Conservation (phyloP, 1,140 invertebrate species). For the Drosophila ananassae region DNA sequence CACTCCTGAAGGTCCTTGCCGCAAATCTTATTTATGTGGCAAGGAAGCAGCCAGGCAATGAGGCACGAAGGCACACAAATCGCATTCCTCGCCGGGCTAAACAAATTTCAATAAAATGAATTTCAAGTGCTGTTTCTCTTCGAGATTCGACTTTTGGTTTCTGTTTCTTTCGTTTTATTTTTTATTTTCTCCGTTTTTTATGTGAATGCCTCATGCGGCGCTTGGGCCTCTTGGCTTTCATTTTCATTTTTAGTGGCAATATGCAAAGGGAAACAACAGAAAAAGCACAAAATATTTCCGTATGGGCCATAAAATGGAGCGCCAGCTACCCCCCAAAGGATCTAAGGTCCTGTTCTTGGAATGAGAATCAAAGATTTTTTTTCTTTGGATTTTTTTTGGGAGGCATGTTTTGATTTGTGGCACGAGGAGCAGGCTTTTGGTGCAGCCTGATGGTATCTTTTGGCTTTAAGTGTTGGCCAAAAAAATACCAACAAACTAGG, state of each 20-base stretch:
- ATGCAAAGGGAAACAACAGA: constrained; percentile 60
- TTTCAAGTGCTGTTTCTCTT: constrained; percentile 56
- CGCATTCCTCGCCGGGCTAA: constrained; percentile 50
- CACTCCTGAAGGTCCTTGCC: constrained; percentile 22
- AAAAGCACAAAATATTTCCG: constrained; percentile 63
- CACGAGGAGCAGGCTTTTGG: constrained; percentile 17
- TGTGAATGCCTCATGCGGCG: constrained; percentile 60
- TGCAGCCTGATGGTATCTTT: constrained; percentile 32
- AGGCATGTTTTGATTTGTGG: constrained; percentile 47
- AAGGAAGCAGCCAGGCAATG: background rate
- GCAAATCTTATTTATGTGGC: constrained; percentile 25
- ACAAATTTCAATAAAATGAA: constrained; percentile 78
- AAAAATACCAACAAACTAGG: background rate
- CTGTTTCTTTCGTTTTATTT: constrained; percentile 4
- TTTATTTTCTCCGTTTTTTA: constrained; percentile 50
- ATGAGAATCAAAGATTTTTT: constrained; percentile 21
- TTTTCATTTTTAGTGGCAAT: constrained; percentile 76
- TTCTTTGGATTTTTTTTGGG: background rate
- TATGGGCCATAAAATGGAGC: constrained; percentile 67
- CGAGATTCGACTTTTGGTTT: constrained; percentile 2
- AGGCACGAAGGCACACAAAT: constrained; percentile 17
- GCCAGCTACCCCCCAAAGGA: constrained; percentile 1
- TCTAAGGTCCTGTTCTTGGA: background rate
- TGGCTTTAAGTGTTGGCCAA: background rate
- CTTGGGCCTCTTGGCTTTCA: constrained; percentile 37